These are phyloP conservation scores for Gambelia wislizenii DNA, from an alignment of 2,797 vertebrate genomes.

Conservation along the genomic window DNA sequence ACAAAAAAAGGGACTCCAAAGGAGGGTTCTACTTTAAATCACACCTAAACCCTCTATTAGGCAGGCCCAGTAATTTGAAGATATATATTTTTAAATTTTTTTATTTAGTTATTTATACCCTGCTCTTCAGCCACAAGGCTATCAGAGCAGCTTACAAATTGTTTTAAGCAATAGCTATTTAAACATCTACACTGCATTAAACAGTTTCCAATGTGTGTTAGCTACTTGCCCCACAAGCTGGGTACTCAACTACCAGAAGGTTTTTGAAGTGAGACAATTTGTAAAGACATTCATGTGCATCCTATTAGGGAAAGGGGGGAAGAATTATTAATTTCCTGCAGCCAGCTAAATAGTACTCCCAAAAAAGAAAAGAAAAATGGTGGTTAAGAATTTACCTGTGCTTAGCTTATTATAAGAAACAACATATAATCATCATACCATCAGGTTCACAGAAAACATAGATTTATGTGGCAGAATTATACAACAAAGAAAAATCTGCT, in stretches of 20 bases:
- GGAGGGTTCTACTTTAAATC: constrained; percentile 30
- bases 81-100: constrained; percentile 40
- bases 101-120: constrained; percentile 53
- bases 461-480: neutral
- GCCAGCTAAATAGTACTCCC: neutral
- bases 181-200: no score
- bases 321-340: constrained; percentile 40
- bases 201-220: no score
- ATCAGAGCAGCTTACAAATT: no score
- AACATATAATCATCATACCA: no score
- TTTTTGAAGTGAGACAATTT: neutral
- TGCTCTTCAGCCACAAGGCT: no score
- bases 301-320: neutral
- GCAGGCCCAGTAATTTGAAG: no score
- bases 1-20: neutral
- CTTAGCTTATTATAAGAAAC: neutral
- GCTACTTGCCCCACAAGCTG: no score
- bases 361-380: neutral
- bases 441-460: constrained; percentile 12
- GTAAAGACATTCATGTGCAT: constrained; percentile 15
- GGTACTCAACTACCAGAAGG: neutral
- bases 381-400: constrained; percentile 20
- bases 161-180: no score
- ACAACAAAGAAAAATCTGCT: neutral
- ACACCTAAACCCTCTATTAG: constrained; percentile 41